Base-by-base conservation (phyloP, 2,888 invertebrate species). In the Rhingia rostrata region DNA sequence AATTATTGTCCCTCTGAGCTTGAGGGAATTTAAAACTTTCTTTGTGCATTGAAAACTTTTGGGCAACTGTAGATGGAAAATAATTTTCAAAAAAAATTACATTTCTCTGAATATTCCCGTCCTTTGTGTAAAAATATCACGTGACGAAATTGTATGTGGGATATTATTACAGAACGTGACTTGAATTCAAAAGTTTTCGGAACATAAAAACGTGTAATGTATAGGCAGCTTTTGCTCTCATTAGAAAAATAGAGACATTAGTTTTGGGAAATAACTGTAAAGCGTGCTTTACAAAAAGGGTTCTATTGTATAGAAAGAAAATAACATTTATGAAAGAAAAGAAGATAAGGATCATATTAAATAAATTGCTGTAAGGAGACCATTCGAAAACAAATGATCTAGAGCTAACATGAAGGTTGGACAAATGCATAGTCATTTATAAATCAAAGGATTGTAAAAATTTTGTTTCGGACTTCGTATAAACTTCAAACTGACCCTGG, bases 71-170 rank as follows among this genome's bases (percentile, higher is more conserved):
- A 61, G 35, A 47, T 35, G 47, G 22, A 61, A 61, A 61, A 33
- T 47, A 61, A 61, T 61, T 33, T 61, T 9, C 14, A 47, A 61
- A 61, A 47, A 61, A 32, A 22, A 30, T 63, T 54, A 47, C 47
- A 6, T n/a, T 45, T 35, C 49, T 45, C 37, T 61, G 49, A 14
- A 47, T 49, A 56, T 58, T 51, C 35, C 12, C 32, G 6, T 33
- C 43, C 35, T 56, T 60, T 73, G 45, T 63, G 56, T 51, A 58
- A 75, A 51, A 60, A 49, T 49, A 66, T 35, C 75, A 75, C 75
- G 66, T 66, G 66, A 75, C 66, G n/a, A 32, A 75, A 60, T 74
- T 49, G 49, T 75, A 60, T 66, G 75, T 66, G 53, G 58, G 66
- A 53, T 49, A 75, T 60, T 49, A 75, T 60, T 43, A 53, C 35